A percentile compares a stretch with the other conserved stretches of the same genome.
Evolutionary conservation across 2,113 vertebrate genomes (phyloP).

Genomic region (Trachemys scripta): DNA sequence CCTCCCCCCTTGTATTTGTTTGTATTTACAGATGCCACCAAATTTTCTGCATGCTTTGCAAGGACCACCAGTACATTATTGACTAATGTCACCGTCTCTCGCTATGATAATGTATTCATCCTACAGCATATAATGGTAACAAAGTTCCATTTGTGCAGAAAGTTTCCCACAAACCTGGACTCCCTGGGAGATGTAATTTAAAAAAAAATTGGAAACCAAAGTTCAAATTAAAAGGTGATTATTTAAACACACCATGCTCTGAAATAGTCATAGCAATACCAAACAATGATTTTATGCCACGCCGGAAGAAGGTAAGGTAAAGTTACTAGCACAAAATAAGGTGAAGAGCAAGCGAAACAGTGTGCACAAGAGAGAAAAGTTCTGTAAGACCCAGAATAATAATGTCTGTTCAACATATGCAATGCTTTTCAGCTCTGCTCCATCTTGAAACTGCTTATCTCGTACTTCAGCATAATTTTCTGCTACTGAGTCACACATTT

Average conservation of each 20-base stretch:
- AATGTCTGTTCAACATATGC: slow-evolving; percentile 25
- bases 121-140: background rate
- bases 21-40: background rate
- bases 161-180: background rate
- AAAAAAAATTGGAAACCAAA: background rate
- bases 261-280: background rate
- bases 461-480: slow-evolving; percentile 7
- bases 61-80: background rate
- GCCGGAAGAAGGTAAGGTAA: fast-evolving
- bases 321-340: background rate
- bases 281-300: background rate
- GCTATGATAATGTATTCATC: background rate
- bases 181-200: background rate
- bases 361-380: slow-evolving; percentile 16
- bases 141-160: background rate
- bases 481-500: slow-evolving; percentile 1
- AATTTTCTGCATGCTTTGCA: fast-evolving
- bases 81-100: background rate
- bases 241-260: fast-evolving
- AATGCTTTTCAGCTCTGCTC: background rate
- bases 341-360: slow-evolving; percentile 10
- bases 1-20: background rate
- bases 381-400: slow-evolving; percentile 10
- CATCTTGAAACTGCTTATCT: background rate
- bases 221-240: background rate